Percentiles rank a stretch among this genome's conserved stretches.
Conservation (phyloP, 2,113 vertebrate genomes). For the Sphaerodactylus townsendi region DNA sequence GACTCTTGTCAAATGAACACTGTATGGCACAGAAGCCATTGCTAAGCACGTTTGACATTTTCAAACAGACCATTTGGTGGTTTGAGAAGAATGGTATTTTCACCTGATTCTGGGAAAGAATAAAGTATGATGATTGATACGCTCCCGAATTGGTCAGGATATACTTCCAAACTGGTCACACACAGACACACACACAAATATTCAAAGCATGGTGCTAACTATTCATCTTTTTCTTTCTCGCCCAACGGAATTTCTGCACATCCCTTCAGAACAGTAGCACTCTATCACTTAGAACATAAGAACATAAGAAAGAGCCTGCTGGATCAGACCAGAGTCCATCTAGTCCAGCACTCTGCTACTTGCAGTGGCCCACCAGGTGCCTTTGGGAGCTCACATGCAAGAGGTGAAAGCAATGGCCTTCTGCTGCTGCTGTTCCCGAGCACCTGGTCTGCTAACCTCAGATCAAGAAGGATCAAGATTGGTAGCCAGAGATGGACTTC, state of each 20-base stretch:
- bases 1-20: background rate
- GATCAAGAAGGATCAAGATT: no score
- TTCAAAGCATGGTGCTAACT: background rate
- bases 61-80: rapidly evolving
- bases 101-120: background rate
- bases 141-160: background rate
- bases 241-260: background rate
- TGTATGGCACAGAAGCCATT: background rate
- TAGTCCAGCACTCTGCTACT: no score
- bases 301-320: no score
- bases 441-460: no score
- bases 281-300: rapidly evolving
- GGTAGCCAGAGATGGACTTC: no score
- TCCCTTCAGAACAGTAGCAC: background rate
- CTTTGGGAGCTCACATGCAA: no score
- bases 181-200: background rate
- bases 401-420: no score
- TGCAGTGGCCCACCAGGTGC: no score
- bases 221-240: background rate
- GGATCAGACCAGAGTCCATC: no score
- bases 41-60: slow-evolving; percentile 9
- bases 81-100: background rate
- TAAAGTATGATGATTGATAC: rapidly evolving
- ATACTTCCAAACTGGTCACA: no score
- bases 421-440: no score